Conservation (phyloP, 2,113 vertebrate species). For the Rhynchopsitta pachyrhyncha region DNA sequence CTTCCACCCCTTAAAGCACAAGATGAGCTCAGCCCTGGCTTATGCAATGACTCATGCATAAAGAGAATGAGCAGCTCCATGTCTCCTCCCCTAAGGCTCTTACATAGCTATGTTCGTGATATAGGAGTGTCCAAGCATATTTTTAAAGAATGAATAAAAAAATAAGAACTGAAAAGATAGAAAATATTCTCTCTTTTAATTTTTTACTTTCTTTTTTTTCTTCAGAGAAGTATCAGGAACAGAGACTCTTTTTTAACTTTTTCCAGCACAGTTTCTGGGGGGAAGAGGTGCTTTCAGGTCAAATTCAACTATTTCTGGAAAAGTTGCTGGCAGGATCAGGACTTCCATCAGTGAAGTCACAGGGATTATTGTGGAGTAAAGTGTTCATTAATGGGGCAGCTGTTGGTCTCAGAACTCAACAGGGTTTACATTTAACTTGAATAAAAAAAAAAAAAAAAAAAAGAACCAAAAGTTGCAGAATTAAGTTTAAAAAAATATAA, state of each 20-base stretch:
- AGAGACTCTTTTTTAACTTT: neutral
- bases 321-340: neutral
- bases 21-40: neutral
- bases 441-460: neutral
- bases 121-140: neutral
- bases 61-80: neutral
- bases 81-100: neutral
- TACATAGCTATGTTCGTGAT: neutral
- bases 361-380: neutral
- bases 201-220: neutral
- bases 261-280: neutral
- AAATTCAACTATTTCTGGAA: neutral
- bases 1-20: fast-evolving
- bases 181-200: fast-evolving
- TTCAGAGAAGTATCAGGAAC: neutral
- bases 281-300: neutral
- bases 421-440: neutral
- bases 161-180: neutral
- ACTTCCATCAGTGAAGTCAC: neutral
- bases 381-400: neutral
- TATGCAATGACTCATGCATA: neutral
- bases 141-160: neutral
- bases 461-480: neutral
- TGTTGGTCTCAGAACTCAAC: neutral
- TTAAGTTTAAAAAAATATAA: fast-evolving